phyloP scores from a whole-genome alignment of 2,797 vertebrate species.

The Pelobates cultripes region DNA sequence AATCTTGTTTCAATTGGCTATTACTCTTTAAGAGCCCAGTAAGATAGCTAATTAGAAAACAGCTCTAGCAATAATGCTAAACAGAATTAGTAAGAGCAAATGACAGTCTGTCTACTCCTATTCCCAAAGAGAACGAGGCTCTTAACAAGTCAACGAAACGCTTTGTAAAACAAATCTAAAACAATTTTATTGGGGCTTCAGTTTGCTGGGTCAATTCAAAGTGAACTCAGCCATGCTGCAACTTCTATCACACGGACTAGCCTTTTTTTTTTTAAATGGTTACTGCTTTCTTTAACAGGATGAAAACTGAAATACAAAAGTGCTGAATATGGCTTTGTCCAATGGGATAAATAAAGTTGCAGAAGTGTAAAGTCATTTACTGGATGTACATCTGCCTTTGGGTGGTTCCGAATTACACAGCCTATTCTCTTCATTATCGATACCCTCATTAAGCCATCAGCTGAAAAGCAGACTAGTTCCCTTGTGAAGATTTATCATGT shows the following conservation, averaged over 20 bases:
- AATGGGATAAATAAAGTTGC: too few relatives aligned
- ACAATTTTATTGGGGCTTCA: slow-evolving; percentile 71
- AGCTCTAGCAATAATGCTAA: slow-evolving; percentile 74
- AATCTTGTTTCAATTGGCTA: slow-evolving; percentile 82
- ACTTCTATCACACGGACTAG: too few relatives aligned
- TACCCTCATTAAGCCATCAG: slow-evolving; percentile 69
- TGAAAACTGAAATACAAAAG: too few relatives aligned
- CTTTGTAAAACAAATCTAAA: slow-evolving; percentile 65
- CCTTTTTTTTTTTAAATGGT: too few relatives aligned
- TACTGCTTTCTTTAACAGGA: too few relatives aligned
- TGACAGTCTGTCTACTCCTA: slow-evolving; percentile 80
- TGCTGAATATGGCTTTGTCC: too few relatives aligned
- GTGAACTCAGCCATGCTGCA: background rate
- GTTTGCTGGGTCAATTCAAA: slow-evolving; percentile 62
- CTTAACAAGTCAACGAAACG: slow-evolving; percentile 77
- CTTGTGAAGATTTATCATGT: slow-evolving; percentile 80
- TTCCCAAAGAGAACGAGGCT: slow-evolving; percentile 75
- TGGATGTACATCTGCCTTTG: background rate
- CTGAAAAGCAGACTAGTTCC: slow-evolving; percentile 65
- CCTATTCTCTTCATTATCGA: slow-evolving; percentile 67
- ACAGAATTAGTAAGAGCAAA: slow-evolving; percentile 80
- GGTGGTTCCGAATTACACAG: background rate
- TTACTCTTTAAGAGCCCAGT: slow-evolving; percentile 86
- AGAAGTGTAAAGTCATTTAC: too few relatives aligned
- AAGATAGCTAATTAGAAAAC: slow-evolving; percentile 84